These are phyloP conservation scores for Pentalonia nigronervosa DNA, from an alignment of 1,140 invertebrate genomes.

Conservation along the genomic window DNA sequence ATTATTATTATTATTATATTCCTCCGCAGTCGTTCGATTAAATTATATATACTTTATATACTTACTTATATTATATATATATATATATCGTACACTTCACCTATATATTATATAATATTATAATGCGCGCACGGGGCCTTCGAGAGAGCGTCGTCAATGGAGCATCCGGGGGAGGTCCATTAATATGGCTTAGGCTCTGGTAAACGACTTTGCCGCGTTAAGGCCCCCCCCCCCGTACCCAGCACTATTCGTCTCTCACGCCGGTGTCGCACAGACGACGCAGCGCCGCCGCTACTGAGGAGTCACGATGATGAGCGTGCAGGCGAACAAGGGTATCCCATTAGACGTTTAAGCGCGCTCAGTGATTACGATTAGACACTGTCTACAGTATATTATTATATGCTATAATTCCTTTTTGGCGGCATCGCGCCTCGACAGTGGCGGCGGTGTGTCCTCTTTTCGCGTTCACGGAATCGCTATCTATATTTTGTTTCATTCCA, in stretches of 20 bases:
- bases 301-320: slow-evolving; percentile 8
- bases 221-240: neutral
- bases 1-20: neutral
- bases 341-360: slow-evolving; percentile 22
- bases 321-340: slow-evolving; percentile 41
- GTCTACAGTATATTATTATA: neutral
- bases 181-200: slow-evolving; percentile 11
- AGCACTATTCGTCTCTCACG: slow-evolving; percentile 16
- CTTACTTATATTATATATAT: neutral
- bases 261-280: neutral
- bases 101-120: neutral
- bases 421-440: neutral
- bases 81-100: neutral
- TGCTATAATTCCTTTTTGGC: neutral
- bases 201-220: slow-evolving; percentile 23
- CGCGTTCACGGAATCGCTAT: slow-evolving; percentile 28
- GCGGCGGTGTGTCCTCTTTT: neutral
- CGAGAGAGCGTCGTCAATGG: neutral
- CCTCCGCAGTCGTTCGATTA: neutral
- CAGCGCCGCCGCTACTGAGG: neutral
- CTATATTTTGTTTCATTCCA: slow-evolving; percentile 54
- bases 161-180: slow-evolving; percentile 9
- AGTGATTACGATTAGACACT: slow-evolving; percentile 42
- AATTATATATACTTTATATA: slow-evolving; percentile 1
- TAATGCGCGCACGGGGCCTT: neutral